Base-by-base conservation (phyloP, 2,113 vertebrate species). In the Dicerorhinus sumatrensis region DNA sequence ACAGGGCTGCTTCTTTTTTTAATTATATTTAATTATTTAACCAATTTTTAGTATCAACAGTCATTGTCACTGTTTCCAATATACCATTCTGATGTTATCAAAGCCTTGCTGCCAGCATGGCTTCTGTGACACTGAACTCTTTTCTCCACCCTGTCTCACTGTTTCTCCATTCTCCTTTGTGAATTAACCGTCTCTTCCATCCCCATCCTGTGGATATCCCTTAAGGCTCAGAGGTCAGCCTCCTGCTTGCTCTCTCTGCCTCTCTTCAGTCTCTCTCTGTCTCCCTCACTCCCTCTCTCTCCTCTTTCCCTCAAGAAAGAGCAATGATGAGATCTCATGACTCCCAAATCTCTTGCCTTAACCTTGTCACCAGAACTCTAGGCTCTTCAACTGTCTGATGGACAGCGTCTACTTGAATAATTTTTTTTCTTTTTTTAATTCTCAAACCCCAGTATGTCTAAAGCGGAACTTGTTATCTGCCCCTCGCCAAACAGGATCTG, bases 1-100 rank as follows among this genome's bases (percentile, higher is more conserved):
- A 60, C 36, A 93, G 8, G 20, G 17, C 10, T 93, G 21, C 23
- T 7, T 79, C 33, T 67, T 79, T 90, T 87, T 95, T 62, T 14
- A 84, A 67, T 51, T 81, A 25, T 76, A 62, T 77, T 87, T 46
- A 93, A 54, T 77, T 89, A 65, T 96, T 94, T 97, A 96, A 84
- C 20, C 3, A 80, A 5, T 79, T n/a, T 31, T 86, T 72, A 63
- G 9, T 76, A 42, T 81, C 56, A 23, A 69, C 82, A 39, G 91
- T 56, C 63, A 46, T 60, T 70, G 36, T 17, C 29, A 70, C 89
- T 91, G 63, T 89, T 85, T 94, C 63, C 63, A 56, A 7, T 39
- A 5, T 77, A 60, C n/a, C 75, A 25, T 76, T 94, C 33, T 77
- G 73, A 46, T 72, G 12, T 88, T 89, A 46, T 94, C 36, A 20